Evolutionary conservation across 2,797 vertebrate species (phyloP).

Genomic region (Parotocinclus haroldoi): DNA sequence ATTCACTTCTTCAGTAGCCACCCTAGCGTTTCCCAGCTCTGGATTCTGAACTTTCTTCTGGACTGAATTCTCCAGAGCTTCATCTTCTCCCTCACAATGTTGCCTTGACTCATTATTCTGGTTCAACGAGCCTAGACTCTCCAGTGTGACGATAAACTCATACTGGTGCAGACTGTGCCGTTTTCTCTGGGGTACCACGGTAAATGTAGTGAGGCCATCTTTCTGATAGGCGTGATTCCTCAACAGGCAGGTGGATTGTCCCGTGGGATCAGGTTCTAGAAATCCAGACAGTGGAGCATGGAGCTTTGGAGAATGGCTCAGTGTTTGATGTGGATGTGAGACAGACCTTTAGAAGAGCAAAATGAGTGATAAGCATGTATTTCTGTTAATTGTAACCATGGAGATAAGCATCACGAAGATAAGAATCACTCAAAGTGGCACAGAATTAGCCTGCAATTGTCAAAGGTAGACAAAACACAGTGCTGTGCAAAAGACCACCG

Average conservation of each 20-base stretch:
- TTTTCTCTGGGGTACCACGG: slow-evolving; percentile 53
- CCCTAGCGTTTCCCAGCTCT: not conserved
- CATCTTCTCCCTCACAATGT: not conserved
- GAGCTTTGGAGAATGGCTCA: not conserved
- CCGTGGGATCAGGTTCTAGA: slow-evolving; percentile 14
- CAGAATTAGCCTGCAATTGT: too few species aligned
- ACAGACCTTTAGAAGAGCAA: slow-evolving; percentile 17
- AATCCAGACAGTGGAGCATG: not conserved
- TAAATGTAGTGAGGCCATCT: slow-evolving; percentile 61
- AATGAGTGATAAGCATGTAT: not conserved
- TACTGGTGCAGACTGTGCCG: slow-evolving; percentile 21
- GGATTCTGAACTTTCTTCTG: not conserved
- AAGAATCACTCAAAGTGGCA: too few species aligned
- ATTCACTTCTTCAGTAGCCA: not conserved
- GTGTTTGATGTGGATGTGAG: slow-evolving; percentile 1
- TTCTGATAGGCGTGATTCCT: slow-evolving; percentile 49
- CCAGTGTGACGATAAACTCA: slow-evolving; percentile 17
- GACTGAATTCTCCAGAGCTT: not conserved
- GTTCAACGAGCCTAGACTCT: slow-evolving; percentile 11
- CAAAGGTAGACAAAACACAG: too few species aligned
- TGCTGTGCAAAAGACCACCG: too few species aligned
- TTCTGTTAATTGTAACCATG: too few species aligned
- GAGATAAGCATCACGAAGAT: too few species aligned
- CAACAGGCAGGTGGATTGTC: slow-evolving; percentile 38
- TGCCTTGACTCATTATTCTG: not conserved